These are phyloP conservation scores for Patella depressa DNA, from an alignment of 2,888 invertebrate species.

Conservation along the genomic window DNA sequence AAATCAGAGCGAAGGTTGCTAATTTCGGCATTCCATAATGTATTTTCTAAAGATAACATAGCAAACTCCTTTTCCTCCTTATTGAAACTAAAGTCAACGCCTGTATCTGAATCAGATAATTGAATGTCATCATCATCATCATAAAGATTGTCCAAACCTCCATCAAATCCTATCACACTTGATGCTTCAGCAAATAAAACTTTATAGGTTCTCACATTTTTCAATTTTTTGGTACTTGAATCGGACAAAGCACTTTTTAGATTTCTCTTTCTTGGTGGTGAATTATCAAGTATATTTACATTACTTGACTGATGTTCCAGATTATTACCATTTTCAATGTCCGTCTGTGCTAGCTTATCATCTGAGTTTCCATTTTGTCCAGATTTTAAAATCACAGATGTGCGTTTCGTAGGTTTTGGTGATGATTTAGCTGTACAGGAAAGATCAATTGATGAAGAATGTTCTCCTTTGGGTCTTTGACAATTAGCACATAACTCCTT, in stretches of 20 bases:
- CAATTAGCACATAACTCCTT: conserved; percentile 63
- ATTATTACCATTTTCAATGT: conserved; percentile 15
- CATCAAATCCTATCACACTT: conserved; percentile 58
- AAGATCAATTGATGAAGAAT: conserved; percentile 26
- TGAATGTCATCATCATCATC: conserved; percentile 40
- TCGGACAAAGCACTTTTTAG: conserved; percentile 2
- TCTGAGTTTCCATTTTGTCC: conserved; percentile 24
- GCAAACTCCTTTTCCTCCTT: conserved; percentile 63
- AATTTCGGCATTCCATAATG: conserved; percentile 57
- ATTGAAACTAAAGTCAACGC: conserved; percentile 46
- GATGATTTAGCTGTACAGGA: conserved; percentile 26
- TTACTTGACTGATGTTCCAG: conserved; percentile 5
- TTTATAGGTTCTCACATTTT: conserved; percentile 22
- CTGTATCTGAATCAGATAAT: conserved; percentile 24
- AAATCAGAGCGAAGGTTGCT: conserved; percentile 43
- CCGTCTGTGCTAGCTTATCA: conserved; percentile 17
- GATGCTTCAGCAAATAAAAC: conserved; percentile 49
- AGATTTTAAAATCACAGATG: conserved; percentile 36
- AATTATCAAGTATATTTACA: conserved; percentile 3
- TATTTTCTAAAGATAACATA: conserved; percentile 58
- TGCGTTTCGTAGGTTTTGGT: conserved; percentile 53
- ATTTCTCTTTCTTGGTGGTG: neutral
- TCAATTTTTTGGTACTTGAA: conserved; percentile 17
- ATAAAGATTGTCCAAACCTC: conserved; percentile 56
- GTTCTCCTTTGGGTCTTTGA: conserved; percentile 55